Evolutionary conservation across 53 echinoderm and acorn worm species (phyloP).

Genomic region (Arbacia lixula): DNA sequence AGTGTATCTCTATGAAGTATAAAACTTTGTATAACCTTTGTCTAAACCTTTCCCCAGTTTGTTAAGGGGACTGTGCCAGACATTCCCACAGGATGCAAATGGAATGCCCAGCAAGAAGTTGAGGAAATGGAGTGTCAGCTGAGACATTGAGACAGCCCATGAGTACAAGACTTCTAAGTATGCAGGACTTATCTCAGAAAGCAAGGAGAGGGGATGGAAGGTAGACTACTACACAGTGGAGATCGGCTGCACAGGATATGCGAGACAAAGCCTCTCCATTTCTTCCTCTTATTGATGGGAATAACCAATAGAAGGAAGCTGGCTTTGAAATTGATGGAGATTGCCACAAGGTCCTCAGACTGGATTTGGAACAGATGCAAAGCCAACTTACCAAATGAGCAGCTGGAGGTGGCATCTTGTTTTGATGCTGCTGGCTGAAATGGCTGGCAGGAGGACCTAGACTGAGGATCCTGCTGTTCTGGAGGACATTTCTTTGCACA

Average conservation of each 20-base stretch:
- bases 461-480: constrained; percentile 5
- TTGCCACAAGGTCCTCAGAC: not conserved
- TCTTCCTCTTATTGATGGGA: not conserved
- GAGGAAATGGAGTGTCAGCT: not conserved
- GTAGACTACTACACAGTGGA: constrained; percentile 1
- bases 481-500: too few species aligned
- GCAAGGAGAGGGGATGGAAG: constrained; percentile 16
- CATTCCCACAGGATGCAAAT: not conserved
- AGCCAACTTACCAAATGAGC: not conserved
- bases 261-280: too few species aligned
- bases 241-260: constrained; percentile 4
- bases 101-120: not conserved
- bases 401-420: not conserved
- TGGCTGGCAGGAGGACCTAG: not conserved
- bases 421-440: constrained; percentile 7
- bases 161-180: not conserved
- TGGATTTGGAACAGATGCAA: not conserved
- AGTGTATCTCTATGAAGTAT: too few species aligned
- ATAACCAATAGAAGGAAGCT: not conserved
- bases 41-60: too few species aligned
- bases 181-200: not conserved
- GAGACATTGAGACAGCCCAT: not conserved
- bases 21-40: too few species aligned
- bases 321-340: constrained; percentile 1
- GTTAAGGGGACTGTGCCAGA: not conserved